These are phyloP conservation scores for Phalangium opilio DNA, from an alignment of 2,888 invertebrate species.

Conservation along the genomic window DNA sequence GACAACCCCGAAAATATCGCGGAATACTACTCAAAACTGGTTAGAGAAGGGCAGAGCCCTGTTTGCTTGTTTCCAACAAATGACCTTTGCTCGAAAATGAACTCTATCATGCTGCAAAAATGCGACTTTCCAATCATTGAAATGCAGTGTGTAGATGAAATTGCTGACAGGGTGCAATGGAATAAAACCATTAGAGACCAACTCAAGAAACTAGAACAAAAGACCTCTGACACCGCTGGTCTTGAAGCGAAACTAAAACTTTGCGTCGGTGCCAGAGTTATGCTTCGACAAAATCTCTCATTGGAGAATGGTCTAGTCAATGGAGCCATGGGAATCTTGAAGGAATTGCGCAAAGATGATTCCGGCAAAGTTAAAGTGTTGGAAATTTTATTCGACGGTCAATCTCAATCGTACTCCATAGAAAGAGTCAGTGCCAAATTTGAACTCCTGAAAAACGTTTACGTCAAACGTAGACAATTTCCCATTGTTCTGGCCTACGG, in stretches of 20 bases:
- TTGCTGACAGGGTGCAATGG: neutral
- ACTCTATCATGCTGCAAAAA: no score
- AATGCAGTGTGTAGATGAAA: neutral
- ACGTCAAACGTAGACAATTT: slow-evolving; percentile 3
- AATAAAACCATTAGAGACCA: neutral
- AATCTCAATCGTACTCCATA: neutral
- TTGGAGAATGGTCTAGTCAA: slow-evolving; percentile 1
- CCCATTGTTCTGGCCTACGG: slow-evolving; percentile 1
- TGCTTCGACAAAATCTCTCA: slow-evolving; percentile 2
- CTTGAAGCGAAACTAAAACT: neutral
- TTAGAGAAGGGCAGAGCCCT: no score
- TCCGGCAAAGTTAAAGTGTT: no score
- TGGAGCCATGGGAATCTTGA: neutral
- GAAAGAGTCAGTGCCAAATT: slow-evolving; percentile 4
- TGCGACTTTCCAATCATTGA: no score
- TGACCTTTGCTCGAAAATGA: no score
- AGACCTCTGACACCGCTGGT: slow-evolving; percentile 1
- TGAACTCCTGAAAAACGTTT: neutral
- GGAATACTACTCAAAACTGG: no score
- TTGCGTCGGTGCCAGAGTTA: neutral
- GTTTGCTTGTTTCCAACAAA: no score
- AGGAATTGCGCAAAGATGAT: neutral
- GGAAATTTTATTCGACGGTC: neutral
- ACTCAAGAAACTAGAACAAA: neutral
- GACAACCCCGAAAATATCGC: no score